Percentiles rank a stretch among this genome's conserved stretches.
Evolutionary conservation across 2,113 vertebrate genomes (phyloP).

Genomic region (Labeo rohita): DNA sequence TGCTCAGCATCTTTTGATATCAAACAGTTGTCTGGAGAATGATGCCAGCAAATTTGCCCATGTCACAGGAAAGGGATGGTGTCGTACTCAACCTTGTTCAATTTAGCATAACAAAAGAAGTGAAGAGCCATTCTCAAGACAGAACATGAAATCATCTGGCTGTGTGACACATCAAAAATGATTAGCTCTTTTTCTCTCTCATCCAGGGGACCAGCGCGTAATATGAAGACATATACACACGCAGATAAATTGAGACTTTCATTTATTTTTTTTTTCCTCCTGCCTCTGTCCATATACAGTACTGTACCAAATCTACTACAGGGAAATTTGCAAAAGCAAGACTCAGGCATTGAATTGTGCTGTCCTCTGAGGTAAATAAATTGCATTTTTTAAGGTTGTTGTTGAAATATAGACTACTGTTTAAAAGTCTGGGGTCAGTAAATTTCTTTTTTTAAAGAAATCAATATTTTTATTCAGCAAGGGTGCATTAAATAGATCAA

Average conservation of each 20-base stretch:
- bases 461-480: background rate
- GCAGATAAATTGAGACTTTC: constrained; percentile 52
- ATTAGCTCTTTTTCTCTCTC: constrained; percentile 44
- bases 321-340: constrained; percentile 48
- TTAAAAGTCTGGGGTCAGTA: background rate
- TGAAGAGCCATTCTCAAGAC: constrained; percentile 14
- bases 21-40: constrained; percentile 13
- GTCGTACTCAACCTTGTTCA: constrained; percentile 34
- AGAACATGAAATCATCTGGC: constrained; percentile 22
- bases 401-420: constrained; percentile 37
- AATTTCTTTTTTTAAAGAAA: background rate
- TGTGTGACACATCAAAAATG: constrained; percentile 39
- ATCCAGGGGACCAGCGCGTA: constrained; percentile 1
- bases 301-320: constrained; percentile 41
- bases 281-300: constrained; percentile 23
- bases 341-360: constrained; percentile 43
- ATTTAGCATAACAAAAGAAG: constrained; percentile 45
- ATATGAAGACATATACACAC: constrained; percentile 49
- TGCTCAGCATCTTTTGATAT: background rate
- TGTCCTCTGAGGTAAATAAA: constrained; percentile 55
- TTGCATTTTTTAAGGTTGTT: constrained; percentile 51
- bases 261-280: background rate
- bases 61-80: background rate
- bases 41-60: background rate
- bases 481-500: background rate